Evolutionary conservation across 2,113 vertebrate species (phyloP).

Genomic region (Zapornia atra): DNA sequence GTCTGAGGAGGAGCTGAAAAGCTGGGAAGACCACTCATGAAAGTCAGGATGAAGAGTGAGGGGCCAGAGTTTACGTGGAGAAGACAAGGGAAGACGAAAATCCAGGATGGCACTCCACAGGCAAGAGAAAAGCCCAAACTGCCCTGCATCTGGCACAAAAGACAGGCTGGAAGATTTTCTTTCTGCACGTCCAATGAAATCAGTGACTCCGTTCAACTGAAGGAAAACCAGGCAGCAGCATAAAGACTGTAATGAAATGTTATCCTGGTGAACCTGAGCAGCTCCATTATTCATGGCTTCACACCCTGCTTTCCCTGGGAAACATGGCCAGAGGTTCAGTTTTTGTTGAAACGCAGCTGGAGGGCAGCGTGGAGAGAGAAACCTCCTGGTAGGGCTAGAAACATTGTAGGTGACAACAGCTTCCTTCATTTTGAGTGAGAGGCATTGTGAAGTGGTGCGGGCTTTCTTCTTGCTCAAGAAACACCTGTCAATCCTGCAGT

Average conservation of each 20-base stretch:
- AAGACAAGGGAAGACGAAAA: background rate
- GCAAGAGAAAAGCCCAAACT: background rate
- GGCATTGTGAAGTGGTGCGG: background rate
- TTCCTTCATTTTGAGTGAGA: background rate
- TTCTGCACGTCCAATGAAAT: background rate
- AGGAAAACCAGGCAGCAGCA: background rate
- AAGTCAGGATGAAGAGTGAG: rapidly evolving
- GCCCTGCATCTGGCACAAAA: background rate
- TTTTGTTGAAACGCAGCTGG: background rate
- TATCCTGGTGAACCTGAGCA: background rate
- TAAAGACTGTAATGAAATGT: background rate
- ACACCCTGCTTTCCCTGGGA: background rate
- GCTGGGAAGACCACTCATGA: background rate
- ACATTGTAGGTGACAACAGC: background rate
- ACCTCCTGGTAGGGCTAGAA: background rate
- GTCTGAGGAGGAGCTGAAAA: background rate
- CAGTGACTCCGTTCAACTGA: background rate
- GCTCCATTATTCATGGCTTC: background rate
- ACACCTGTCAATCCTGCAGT: background rate
- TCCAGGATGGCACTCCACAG: background rate
- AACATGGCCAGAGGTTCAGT: background rate
- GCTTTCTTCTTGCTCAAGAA: background rate
- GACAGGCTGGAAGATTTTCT: background rate
- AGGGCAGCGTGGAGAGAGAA: rapidly evolving
- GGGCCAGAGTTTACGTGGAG: background rate